Evolutionary conservation across 2,797 vertebrate genomes (phyloP).

Genomic region (Dendrocincla tyrannina): DNA sequence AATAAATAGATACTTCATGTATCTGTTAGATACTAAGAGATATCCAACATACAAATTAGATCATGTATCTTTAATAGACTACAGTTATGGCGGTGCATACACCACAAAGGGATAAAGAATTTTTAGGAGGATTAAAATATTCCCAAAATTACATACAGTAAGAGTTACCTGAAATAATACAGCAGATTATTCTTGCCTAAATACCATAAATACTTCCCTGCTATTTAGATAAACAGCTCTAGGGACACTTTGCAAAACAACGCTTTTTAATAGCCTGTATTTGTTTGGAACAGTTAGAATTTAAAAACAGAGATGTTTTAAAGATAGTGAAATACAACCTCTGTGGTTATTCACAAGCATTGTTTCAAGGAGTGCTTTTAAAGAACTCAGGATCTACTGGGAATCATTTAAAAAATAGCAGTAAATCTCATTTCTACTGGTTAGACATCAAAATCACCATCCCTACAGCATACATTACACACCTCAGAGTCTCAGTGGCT

Average conservation of each 20-base stretch:
- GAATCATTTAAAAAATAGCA: neutral
- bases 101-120: neutral
- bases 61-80: neutral
- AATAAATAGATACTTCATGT: neutral
- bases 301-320: neutral
- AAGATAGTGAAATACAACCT: neutral
- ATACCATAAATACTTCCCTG: neutral
- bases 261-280: neutral
- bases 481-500: neutral
- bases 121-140: constrained; percentile 21
- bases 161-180: neutral
- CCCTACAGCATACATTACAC: neutral
- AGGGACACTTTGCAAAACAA: neutral
- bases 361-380: neutral
- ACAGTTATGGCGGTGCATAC: neutral
- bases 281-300: neutral
- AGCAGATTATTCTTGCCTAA: neutral
- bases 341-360: neutral
- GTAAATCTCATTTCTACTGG: neutral
- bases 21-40: neutral
- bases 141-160: neutral
- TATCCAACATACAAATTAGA: neutral
- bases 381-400: neutral
- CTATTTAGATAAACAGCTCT: neutral
- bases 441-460: neutral